These are phyloP conservation scores for Panurus biarmicus DNA, from an alignment of 2,113 vertebrate genomes.

Conservation along the genomic window DNA sequence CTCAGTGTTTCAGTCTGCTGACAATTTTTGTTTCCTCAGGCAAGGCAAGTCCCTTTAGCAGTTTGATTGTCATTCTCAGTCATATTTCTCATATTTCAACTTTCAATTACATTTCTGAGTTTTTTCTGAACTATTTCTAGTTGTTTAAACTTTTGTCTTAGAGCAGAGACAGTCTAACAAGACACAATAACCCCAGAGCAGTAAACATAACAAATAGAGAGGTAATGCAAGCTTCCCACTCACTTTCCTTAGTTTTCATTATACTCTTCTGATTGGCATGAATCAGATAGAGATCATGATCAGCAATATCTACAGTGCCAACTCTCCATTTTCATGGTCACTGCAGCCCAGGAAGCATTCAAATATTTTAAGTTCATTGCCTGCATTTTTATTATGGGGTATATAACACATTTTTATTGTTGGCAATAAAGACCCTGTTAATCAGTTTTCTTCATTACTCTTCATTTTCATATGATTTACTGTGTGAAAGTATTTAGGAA, in stretches of 20 bases:
- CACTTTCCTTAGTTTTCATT: neutral
- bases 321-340: neutral
- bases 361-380: neutral
- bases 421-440: neutral
- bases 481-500: neutral
- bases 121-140: neutral
- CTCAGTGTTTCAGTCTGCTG: neutral
- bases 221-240: neutral
- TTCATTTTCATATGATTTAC: neutral
- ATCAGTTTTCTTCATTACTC: neutral
- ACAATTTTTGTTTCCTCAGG: neutral
- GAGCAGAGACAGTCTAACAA: neutral
- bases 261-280: neutral
- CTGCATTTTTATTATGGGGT: neutral
- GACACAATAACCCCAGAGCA: neutral
- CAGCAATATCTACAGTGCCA: neutral
- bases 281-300: neutral
- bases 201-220: neutral
- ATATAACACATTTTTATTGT: neutral
- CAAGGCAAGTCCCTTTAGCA: neutral
- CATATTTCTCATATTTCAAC: neutral
- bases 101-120: neutral
- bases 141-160: neutral
- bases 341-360: neutral
- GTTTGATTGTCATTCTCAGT: neutral